A percentile compares a stretch with the other conserved stretches of the same genome.
phyloP scores from a whole-genome alignment of 2,888 invertebrate genomes.

The Drosophila robusta region DNA sequence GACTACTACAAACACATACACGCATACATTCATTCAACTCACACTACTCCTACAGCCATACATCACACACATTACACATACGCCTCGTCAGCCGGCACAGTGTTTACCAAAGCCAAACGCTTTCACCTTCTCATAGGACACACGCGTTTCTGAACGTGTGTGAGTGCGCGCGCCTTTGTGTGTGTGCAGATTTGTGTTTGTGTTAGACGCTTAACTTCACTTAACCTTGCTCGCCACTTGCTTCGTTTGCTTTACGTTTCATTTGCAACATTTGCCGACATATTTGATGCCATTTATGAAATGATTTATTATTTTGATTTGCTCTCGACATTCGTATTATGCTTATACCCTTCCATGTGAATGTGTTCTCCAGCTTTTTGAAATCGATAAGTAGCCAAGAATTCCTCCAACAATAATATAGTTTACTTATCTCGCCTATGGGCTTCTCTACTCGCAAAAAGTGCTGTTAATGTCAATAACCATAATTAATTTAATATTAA shows the following conservation, averaged over 20 bases:
- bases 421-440: too few relatives aligned
- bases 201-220: conserved; percentile 72
- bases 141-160: conserved; percentile 17
- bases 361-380: neutral
- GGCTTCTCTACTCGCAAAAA: neutral
- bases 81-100: conserved; percentile 48
- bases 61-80: conserved; percentile 51
- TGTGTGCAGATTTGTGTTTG: conserved; percentile 42
- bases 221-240: conserved; percentile 75
- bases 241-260: conserved; percentile 73
- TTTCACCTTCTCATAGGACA: conserved; percentile 58
- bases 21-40: conserved; percentile 11
- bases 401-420: too few relatives aligned
- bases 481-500: too few relatives aligned
- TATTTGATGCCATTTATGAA: conserved; percentile 80
- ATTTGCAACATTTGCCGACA: conserved; percentile 83
- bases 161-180: conserved; percentile 6
- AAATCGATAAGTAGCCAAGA: too few relatives aligned
- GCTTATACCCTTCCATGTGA: conserved; percentile 31
- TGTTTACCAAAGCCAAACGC: conserved; percentile 67
- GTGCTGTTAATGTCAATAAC: too few relatives aligned
- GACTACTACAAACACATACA: conserved; percentile 15
- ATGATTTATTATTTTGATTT: conserved; percentile 81
- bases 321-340: conserved; percentile 69
- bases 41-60: conserved; percentile 12